phyloP scores from a whole-genome alignment of 2,113 vertebrate genomes.

The Pterocles orientalis region DNA sequence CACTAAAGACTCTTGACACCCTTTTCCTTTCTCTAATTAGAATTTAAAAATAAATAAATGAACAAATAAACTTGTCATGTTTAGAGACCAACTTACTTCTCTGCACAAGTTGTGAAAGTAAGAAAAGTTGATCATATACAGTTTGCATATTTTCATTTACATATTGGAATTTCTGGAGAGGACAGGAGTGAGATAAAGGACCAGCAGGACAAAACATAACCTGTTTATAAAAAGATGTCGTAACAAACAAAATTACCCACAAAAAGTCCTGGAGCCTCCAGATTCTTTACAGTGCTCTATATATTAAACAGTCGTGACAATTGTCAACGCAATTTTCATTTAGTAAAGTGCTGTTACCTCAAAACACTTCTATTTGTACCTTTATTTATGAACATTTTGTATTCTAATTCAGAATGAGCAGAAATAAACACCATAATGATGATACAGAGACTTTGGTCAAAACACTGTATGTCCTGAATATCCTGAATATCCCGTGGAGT shows the following conservation, averaged over 20 bases:
- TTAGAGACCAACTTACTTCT: constrained; percentile 49
- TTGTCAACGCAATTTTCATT: not conserved
- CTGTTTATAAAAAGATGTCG: not conserved
- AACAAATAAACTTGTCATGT: constrained; percentile 64
- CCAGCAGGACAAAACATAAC: not conserved
- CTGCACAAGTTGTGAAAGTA: constrained; percentile 27
- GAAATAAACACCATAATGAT: not conserved
- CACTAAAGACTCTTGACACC: constrained; percentile 78
- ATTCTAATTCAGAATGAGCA: not conserved
- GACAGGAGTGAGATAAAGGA: not conserved
- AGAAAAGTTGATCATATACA: constrained; percentile 2
- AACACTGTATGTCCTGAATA: not conserved
- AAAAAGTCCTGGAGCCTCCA: not conserved
- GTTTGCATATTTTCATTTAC: constrained; percentile 26
- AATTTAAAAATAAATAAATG: constrained; percentile 80
- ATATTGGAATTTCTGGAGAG: not conserved
- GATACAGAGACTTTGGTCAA: not conserved
- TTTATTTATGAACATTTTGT: not conserved
- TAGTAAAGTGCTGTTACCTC: not conserved
- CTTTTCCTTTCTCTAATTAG: constrained; percentile 80
- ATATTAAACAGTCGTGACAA: not conserved
- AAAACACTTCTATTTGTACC: not conserved
- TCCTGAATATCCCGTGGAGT: not conserved
- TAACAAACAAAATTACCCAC: not conserved
- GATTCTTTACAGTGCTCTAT: not conserved